These are phyloP conservation scores for Caenorhabditis tropicalis DNA, from an alignment of 1,140 invertebrate genomes.

Conservation along the genomic window DNA sequence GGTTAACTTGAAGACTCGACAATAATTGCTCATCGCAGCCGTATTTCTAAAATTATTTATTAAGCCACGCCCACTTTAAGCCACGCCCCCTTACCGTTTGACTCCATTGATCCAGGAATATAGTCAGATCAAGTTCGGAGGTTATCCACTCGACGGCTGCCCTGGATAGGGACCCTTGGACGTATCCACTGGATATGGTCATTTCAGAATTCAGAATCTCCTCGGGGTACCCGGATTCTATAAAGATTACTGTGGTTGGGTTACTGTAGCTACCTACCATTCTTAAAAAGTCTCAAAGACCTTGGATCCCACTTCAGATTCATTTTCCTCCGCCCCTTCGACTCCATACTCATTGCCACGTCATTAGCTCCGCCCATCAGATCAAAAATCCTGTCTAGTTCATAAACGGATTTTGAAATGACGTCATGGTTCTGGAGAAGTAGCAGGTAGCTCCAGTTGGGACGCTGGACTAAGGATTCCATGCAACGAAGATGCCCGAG, in stretches of 20 bases:
- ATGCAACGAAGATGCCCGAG: neutral
- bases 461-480: neutral
- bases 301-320: neutral
- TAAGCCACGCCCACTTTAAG: neutral
- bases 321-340: neutral
- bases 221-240: neutral
- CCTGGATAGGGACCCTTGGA: neutral
- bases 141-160: neutral
- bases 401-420: conserved; percentile 34
- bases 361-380: neutral
- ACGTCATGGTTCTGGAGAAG: conserved; percentile 27
- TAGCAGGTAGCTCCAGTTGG: neutral
- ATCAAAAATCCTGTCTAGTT: conserved; percentile 1
- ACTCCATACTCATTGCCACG: neutral
- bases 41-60: neutral
- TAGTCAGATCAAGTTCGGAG: neutral
- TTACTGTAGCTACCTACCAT: neutral
- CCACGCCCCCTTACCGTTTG: neutral
- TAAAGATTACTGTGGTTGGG: neutral
- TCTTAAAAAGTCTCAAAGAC: neutral
- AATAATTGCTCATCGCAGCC: neutral
- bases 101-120: neutral
- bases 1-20: neutral
- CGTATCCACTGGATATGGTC: neutral
- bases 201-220: neutral